These are phyloP conservation scores for Cyphomyrus plagiostoma DNA, from an alignment of 2,113 vertebrate genomes.

Conservation along the genomic window DNA sequence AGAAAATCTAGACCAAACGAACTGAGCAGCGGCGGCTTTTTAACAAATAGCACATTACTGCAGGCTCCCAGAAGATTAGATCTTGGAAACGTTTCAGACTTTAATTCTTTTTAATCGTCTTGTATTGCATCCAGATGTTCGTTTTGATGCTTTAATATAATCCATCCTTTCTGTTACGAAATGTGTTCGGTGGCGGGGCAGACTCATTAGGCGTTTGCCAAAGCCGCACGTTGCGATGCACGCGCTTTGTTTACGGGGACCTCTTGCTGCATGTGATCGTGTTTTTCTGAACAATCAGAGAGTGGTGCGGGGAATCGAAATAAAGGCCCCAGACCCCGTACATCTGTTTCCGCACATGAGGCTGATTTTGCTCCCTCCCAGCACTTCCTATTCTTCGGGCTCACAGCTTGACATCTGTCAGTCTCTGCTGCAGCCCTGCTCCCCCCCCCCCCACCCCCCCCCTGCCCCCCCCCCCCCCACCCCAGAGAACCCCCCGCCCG, in stretches of 20 bases:
- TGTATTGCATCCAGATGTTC: constrained; percentile 22
- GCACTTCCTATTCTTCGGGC: constrained; percentile 11
- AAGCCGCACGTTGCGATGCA: not conserved
- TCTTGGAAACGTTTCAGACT: constrained; percentile 21
- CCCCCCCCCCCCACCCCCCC: not conserved
- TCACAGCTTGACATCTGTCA: constrained; percentile 20
- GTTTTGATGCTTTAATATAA: constrained; percentile 20
- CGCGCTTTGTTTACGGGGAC: not conserved
- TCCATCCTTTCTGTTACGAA: constrained; percentile 11
- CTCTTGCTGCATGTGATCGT: constrained; percentile 18
- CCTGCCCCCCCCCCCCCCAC: not conserved
- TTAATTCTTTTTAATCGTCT: constrained; percentile 24
- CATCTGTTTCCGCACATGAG: constrained; percentile 12
- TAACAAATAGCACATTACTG: constrained; percentile 21
- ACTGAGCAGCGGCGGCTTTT: constrained; percentile 35
- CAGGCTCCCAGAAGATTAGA: constrained; percentile 1
- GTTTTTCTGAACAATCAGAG: not conserved
- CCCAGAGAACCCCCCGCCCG: no score
- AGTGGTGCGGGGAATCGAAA: not conserved
- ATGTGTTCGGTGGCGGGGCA: not conserved
- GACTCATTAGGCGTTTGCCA: not conserved
- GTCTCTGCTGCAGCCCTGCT: constrained; percentile 15
- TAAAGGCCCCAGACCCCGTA: constrained; percentile 19
- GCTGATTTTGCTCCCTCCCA: constrained; percentile 9
- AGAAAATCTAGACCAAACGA: constrained; percentile 32